These are phyloP conservation scores for Pachymerium ferrugineum DNA, from an alignment of 2,888 invertebrate genomes.

Conservation along the genomic window DNA sequence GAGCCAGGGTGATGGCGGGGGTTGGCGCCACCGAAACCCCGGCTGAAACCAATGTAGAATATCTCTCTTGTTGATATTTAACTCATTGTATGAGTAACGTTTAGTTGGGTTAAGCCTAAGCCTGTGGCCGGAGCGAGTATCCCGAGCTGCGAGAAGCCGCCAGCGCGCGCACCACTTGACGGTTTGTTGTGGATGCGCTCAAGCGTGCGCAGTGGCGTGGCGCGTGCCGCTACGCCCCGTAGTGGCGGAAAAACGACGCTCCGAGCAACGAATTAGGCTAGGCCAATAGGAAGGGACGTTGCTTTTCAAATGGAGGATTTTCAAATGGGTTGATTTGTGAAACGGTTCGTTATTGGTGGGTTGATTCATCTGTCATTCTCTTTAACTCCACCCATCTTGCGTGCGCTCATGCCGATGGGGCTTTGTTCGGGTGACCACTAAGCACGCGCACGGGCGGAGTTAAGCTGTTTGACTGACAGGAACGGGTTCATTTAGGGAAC, in stretches of 20 bases:
- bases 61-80: not conserved
- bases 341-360: not conserved
- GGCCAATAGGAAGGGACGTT: not conserved
- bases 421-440: constrained; percentile 2
- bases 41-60: not conserved
- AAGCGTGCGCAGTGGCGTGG: constrained; percentile 8
- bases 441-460: not conserved
- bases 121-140: constrained; percentile 4
- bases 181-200: constrained; percentile 13
- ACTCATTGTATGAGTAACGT: not conserved
- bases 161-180: constrained; percentile 9
- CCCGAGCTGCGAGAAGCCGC: constrained; percentile 8
- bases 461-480: not conserved
- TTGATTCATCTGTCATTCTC: not conserved
- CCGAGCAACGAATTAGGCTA: not conserved
- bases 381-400: not conserved
- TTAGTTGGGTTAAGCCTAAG: not conserved
- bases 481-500: not conserved
- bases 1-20: not conserved
- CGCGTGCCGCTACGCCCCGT: constrained; percentile 13
- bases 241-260: constrained; percentile 13
- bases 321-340: not conserved
- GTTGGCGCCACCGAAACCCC: not conserved
- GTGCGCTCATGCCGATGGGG: not conserved
- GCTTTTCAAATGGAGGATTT: not conserved